Conservation (phyloP, 2,888 invertebrate species). For the Nomada ruficornis region DNA sequence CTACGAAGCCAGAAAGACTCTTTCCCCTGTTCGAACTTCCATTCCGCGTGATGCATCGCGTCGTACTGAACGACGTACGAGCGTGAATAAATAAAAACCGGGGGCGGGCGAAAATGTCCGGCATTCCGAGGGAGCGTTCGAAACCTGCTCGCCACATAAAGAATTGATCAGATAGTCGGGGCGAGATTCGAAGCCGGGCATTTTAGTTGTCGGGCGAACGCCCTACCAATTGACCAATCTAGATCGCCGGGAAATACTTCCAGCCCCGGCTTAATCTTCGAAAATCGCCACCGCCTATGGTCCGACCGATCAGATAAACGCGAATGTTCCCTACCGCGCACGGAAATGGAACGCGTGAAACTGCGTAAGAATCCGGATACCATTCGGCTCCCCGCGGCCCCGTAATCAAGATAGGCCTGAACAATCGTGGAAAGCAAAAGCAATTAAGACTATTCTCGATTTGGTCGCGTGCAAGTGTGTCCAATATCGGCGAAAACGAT, state of each 20-base stretch:
- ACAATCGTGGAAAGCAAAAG: background rate
- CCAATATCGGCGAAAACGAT: background rate
- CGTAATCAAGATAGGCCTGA: too few species aligned
- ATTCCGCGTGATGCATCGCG: conserved; percentile 17
- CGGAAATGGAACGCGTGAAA: background rate
- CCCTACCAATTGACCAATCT: conserved; percentile 33
- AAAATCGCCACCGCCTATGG: conserved; percentile 4
- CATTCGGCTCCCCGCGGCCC: too few species aligned
- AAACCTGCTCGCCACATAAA: conserved; percentile 1
- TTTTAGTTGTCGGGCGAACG: conserved; percentile 21
- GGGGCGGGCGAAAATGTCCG: background rate
- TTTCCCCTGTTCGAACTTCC: background rate
- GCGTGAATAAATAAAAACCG: conserved; percentile 10
- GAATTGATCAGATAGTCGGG: conserved; percentile 23
- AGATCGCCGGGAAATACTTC: conserved; percentile 12
- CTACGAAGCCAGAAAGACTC: background rate
- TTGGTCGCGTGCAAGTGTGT: background rate
- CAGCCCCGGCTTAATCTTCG: conserved; percentile 3
- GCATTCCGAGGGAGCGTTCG: background rate
- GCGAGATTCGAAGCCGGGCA: conserved; percentile 1
- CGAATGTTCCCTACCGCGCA: conserved; percentile 2
- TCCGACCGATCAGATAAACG: conserved; percentile 23
- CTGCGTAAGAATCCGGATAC: background rate
- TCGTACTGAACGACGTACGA: background rate
- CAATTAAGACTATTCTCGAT: conserved; percentile 11